Evolutionary conservation across 2,113 vertebrate species (phyloP), one percentile per base, ranked within the genome.

Genomic region (Corydoras sp.): DNA sequence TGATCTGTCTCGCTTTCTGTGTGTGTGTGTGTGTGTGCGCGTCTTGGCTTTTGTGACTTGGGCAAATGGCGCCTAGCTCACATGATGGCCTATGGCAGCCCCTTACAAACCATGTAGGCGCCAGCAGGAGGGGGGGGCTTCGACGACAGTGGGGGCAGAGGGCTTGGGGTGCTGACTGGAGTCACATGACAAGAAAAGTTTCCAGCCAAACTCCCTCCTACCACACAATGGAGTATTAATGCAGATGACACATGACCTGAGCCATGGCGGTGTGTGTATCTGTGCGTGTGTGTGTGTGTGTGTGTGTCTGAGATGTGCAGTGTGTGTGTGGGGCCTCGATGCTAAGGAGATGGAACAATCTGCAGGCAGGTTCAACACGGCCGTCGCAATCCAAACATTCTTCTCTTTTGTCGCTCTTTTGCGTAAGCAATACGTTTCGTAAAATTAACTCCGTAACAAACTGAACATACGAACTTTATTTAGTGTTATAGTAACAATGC

Each of bases 81-180:
- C 89, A 89, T 89, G 89, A 90, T 89, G 88, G 87, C 88, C 86
- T 83, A 83, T 88, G 86, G 87, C 87, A 73, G 85, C 81, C 85
- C 79, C 81, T 90, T 88, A 91, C 86, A 86, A 89, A 90, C 86
- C 88, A 80, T 91, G 85, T 84, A 90, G 90, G 90, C 90, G 89
- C 89, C 90, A 88, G 86, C 79, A 58, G 76, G 54, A 66, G 71
- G 72, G 18, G 51, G 71, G 63, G 72, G 64, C 24, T 50, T 58
- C 32, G 63, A 67, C 68, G 64, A 30, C 58, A 48, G 59, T 43
- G 51, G 68, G 71, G 79, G 77, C 59, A 51, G 62, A 48, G n/a
- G 71, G 73, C 50, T 59, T 14, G 64, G 18, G 76, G 72, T 76
- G 80, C 74, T 81, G 80, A 77, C 87, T 87, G 70, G 81, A 86